Evolutionary conservation across 2,888 invertebrate genomes (phyloP).

Genomic region (Drosophila falleni): DNA sequence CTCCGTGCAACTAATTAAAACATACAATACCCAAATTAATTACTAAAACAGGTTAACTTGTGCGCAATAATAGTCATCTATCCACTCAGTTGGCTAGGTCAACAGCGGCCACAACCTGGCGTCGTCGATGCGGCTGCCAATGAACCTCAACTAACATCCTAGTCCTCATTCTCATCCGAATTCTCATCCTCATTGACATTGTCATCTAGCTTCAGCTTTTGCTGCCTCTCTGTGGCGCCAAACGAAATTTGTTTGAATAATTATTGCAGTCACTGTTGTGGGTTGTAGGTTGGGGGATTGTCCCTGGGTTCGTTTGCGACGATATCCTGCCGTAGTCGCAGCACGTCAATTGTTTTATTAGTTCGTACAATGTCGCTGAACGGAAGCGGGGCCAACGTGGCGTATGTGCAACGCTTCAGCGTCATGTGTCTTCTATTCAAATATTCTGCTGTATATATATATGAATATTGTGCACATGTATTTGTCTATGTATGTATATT

Average conservation of each 20-base stretch:
- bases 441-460: conserved; percentile 42
- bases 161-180: not conserved
- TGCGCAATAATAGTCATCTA: conserved; percentile 78
- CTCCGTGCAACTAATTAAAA: conserved; percentile 82
- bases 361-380: conserved; percentile 55
- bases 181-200: conserved; percentile 8
- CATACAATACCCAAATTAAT: conserved; percentile 85
- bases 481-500: conserved; percentile 31
- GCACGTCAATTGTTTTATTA: conserved; percentile 75
- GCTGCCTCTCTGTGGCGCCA: conserved; percentile 60
- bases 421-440: conserved; percentile 60
- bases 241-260: conserved; percentile 72
- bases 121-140: conserved; percentile 45
- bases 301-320: conserved; percentile 19
- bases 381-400: conserved; percentile 23
- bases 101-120: conserved; percentile 52
- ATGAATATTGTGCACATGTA: conserved; percentile 21
- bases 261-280: conserved; percentile 72
- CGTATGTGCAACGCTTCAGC: conserved; percentile 52
- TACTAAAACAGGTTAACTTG: conserved; percentile 85
- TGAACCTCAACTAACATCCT: conserved; percentile 30
- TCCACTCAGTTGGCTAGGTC: conserved; percentile 57
- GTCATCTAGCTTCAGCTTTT: conserved; percentile 7
- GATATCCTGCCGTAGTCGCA: conserved; percentile 20
- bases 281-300: conserved; percentile 45